Conservation (phyloP, 2,113 vertebrate genomes). For the Montifringilla adamsi region DNA sequence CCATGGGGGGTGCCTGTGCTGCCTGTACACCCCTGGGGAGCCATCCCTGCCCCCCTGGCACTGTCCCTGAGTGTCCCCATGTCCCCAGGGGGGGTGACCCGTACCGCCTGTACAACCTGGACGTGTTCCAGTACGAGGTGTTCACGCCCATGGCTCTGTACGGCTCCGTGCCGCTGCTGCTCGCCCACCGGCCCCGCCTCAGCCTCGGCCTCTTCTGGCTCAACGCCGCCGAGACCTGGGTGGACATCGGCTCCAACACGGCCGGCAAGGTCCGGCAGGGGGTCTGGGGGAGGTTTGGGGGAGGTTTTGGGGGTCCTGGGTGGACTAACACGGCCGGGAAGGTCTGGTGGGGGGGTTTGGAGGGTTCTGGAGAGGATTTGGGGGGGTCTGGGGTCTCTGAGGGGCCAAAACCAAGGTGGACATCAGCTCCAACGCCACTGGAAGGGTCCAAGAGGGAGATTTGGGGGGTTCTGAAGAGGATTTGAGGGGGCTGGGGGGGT, state of each 20-base stretch:
- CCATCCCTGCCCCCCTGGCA: background rate
- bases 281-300: constrained; percentile 23
- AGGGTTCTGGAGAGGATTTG: too few species aligned
- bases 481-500: background rate
- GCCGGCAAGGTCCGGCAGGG: background rate
- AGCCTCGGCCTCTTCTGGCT: constrained; percentile 85
- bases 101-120: constrained; percentile 70
- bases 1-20: too few species aligned
- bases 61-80: background rate
- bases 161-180: constrained; percentile 85
- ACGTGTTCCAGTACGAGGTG: constrained; percentile 94
- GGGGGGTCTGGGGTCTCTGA: too few species aligned
- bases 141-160: constrained; percentile 91
- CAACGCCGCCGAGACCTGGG: background rate
- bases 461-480: background rate
- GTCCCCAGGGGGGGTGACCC: background rate
- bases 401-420: too few species aligned
- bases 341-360: too few species aligned
- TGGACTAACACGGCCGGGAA: too few species aligned
- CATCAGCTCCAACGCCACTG: too few species aligned
- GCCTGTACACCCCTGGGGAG: too few species aligned
- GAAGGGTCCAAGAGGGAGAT: too few species aligned
- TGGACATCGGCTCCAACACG: background rate
- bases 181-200: constrained; percentile 82
- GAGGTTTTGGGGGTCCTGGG: too few species aligned